These are phyloP conservation scores for Drosophila kepulauana DNA, from an alignment of 1,140 invertebrate species.

Conservation along the genomic window DNA sequence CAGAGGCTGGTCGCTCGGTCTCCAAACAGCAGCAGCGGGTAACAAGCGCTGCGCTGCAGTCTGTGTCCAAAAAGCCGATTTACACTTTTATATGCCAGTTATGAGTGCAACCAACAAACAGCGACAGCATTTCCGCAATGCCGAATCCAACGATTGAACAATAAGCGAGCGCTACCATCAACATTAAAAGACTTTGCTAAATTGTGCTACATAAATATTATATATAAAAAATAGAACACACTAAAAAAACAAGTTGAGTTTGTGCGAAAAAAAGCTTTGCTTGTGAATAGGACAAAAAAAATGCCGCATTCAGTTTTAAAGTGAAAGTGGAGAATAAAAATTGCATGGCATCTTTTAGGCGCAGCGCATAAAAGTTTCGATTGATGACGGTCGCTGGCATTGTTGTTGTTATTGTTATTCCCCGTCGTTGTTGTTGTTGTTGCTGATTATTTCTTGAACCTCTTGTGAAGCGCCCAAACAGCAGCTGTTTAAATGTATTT, in stretches of 20 bases:
- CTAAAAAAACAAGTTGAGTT: neutral
- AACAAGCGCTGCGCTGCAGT: constrained; percentile 29
- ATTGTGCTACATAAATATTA: neutral
- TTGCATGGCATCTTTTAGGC: constrained; percentile 77
- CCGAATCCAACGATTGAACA: constrained; percentile 17
- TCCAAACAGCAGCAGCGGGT: constrained; percentile 57
- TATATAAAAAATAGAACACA: neutral
- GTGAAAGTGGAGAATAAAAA: constrained; percentile 63
- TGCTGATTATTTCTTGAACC: constrained; percentile 28
- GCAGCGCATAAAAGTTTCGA: constrained; percentile 60
- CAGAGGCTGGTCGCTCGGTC: constrained; percentile 79
- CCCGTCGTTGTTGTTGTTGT: neutral
- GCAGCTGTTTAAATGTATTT: constrained; percentile 85
- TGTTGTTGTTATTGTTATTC: constrained; percentile 17
- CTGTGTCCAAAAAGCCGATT: constrained; percentile 81
- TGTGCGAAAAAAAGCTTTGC: constrained; percentile 14
- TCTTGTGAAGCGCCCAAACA: constrained; percentile 25
- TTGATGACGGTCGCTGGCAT: constrained; percentile 6
- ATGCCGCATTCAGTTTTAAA: constrained; percentile 18
- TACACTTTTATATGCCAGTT: constrained; percentile 80
- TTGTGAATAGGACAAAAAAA: neutral
- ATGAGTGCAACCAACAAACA: constrained; percentile 74
- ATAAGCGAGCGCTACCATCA: constrained; percentile 16
- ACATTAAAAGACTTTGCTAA: neutral
- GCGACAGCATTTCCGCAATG: constrained; percentile 73